Base-by-base conservation (phyloP, 2,888 invertebrate species). In the Drosophila austrosaltans region DNA sequence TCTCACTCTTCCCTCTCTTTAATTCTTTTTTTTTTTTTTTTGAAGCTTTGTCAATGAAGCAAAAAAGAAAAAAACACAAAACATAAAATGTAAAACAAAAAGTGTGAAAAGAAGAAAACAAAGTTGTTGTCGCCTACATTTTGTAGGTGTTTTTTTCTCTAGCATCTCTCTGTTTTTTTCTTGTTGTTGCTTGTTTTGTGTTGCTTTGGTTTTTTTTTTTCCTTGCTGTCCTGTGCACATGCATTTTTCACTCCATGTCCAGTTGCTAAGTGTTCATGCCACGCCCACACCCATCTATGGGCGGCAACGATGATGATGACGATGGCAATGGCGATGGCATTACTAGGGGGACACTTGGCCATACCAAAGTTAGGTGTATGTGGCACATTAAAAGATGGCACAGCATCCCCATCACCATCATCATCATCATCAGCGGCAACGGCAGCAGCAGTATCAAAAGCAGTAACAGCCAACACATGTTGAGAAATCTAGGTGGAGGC, bases 331-430 rank as follows among this genome's bases (percentile, higher is more conserved):
- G 16, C 7, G 10, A 5, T 30, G 28, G 53, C 42, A 10, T 8
- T 36, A 36, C 36, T 30, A 36, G 36, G 39, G 48, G 25, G 10
- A 48, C 22, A 40, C 36, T 30, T 30, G 66, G 42, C 36, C 4
- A 57, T 61, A 66, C 48, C 60, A 72, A 62, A 63, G 74, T 72
- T 67, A 63, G 76, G 76, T 85, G 72, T 82, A 66, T 76, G 84
- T 76, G 84, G 66, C 81, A 82, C 82, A 82, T 83, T 81, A 72
- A 81, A 78, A 82, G 73, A 82, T 78, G 72, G 69, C 76, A 78
- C 67, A 74, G 67, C 74, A 76, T 44, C 71, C 32, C 54, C 66
- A 59, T 20, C 48, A 36, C 30, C 40, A 2, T 44, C 6, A 44
- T 20, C 44, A 44, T 3, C 10, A 48, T 22, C 10, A 48, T 20